Conservation (phyloP, 2,113 vertebrate species). For the Clarias magur region DNA sequence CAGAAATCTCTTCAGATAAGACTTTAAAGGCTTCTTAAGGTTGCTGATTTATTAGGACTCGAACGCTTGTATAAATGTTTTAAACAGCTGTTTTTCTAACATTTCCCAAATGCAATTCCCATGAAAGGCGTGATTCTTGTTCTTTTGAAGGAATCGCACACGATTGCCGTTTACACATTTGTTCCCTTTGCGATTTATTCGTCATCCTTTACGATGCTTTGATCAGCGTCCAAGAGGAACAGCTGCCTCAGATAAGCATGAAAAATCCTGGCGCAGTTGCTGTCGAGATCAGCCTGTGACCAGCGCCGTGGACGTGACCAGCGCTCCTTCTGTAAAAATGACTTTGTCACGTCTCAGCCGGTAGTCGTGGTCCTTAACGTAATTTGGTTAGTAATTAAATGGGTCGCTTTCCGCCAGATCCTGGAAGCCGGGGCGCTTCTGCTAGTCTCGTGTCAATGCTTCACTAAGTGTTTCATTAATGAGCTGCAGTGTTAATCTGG, state of each 20-base stretch:
- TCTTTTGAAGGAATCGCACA: not conserved
- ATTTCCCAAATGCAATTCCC: not conserved
- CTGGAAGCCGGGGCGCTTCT: not conserved
- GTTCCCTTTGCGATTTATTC: not conserved
- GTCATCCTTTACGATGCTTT: conserved; percentile 12
- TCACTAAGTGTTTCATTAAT: not conserved
- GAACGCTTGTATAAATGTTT: not conserved
- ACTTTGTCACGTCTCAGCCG: conserved; percentile 12
- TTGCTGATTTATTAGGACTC: not conserved
- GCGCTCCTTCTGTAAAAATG: conserved; percentile 26
- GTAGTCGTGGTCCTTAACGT: conserved; percentile 33
- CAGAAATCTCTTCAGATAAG: not conserved
- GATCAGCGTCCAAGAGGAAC: not conserved
- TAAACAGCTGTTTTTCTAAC: not conserved
- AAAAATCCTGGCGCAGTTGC: not conserved
- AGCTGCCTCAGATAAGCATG: conserved; percentile 11
- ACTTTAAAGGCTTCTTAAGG: not conserved
- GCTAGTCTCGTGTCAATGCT: not conserved
- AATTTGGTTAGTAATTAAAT: conserved; percentile 12
- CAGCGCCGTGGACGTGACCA: not conserved
- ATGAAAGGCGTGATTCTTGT: not conserved
- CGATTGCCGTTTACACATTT: not conserved
- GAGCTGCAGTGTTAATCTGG: not conserved
- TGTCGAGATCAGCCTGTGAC: conserved; percentile 3
- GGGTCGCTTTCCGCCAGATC: conserved; percentile 2